phyloP scores from a whole-genome alignment of 2,113 vertebrate genomes.

The Orycteropus afer region DNA sequence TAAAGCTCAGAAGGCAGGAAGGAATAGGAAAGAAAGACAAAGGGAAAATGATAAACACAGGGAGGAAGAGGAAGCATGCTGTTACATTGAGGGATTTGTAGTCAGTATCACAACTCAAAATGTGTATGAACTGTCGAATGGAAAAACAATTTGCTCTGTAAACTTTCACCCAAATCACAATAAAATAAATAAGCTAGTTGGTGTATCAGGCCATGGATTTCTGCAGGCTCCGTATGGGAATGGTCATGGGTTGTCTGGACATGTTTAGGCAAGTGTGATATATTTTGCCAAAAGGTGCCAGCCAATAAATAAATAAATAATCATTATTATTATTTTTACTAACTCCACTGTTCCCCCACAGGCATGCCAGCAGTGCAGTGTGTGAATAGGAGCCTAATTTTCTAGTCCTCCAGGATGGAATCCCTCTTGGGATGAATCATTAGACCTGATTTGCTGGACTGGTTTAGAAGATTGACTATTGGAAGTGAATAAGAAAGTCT shows the following conservation, averaged over 20 bases:
- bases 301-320: not conserved
- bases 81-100: no score
- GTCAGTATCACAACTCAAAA: no score
- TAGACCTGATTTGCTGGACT: not conserved
- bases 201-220: not conserved
- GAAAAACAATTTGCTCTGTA: no score
- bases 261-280: not conserved
- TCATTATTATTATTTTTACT: not conserved
- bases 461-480: not conserved
- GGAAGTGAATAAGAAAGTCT: conserved; percentile 4
- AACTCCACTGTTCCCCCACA: not conserved
- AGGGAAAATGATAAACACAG: no score
- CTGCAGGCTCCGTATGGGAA: not conserved
- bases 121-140: no score
- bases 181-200: not conserved
- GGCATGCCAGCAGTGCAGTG: not conserved
- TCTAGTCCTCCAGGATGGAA: not conserved
- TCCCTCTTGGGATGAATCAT: not conserved
- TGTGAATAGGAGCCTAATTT: not conserved
- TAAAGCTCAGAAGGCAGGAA: no score
- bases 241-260: not conserved
- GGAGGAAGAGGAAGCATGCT: no score
- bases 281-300: not conserved
- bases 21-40: no score
- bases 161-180: no score